These are phyloP conservation scores for Aphrocallistes beatrix DNA, from an alignment of 37 sponge, comb jelly and placozoan genomes.

Conservation along the genomic window DNA sequence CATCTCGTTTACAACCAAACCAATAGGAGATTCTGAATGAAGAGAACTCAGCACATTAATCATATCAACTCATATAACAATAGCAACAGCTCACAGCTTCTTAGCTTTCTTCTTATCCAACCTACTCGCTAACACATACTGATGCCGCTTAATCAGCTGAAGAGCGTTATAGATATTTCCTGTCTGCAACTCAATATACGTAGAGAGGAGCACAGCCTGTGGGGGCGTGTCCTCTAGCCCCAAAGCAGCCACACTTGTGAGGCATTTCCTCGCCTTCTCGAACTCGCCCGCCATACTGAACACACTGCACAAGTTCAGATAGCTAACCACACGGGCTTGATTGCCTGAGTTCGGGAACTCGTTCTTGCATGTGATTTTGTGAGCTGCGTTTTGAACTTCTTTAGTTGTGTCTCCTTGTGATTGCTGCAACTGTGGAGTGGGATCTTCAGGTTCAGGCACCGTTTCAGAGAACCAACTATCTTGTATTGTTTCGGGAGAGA, in stretches of 20 bases:
- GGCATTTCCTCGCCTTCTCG: constrained; percentile 56
- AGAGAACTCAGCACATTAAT: too few relatives aligned
- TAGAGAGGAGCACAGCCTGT: constrained; percentile 64
- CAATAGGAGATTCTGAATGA: too few relatives aligned
- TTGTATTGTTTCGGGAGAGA: background rate
- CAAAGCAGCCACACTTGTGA: constrained; percentile 29
- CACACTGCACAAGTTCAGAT: constrained; percentile 47
- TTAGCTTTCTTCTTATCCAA: constrained; percentile 20
- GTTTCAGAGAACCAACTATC: background rate
- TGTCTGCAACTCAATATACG: constrained; percentile 73
- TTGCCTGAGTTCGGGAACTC: constrained; percentile 30
- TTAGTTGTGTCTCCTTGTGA: background rate
- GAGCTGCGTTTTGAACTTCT: background rate
- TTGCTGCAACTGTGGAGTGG: background rate
- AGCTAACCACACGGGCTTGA: constrained; percentile 38
- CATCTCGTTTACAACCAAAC: too few relatives aligned
- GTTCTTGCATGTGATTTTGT: constrained; percentile 5
- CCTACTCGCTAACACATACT: constrained; percentile 17
- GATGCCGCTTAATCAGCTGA: constrained; percentile 36
- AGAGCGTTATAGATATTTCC: constrained; percentile 44
- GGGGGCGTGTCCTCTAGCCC: constrained; percentile 26
- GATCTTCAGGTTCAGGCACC: background rate
- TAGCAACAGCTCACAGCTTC: too few relatives aligned
- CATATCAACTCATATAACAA: too few relatives aligned
- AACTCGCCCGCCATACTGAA: constrained; percentile 45